A percentile compares a stretch with the other conserved stretches of the same genome.
These are phyloP conservation scores for Orius insidiosus DNA, from an alignment of 1,140 invertebrate species.

Conservation along the genomic window DNA sequence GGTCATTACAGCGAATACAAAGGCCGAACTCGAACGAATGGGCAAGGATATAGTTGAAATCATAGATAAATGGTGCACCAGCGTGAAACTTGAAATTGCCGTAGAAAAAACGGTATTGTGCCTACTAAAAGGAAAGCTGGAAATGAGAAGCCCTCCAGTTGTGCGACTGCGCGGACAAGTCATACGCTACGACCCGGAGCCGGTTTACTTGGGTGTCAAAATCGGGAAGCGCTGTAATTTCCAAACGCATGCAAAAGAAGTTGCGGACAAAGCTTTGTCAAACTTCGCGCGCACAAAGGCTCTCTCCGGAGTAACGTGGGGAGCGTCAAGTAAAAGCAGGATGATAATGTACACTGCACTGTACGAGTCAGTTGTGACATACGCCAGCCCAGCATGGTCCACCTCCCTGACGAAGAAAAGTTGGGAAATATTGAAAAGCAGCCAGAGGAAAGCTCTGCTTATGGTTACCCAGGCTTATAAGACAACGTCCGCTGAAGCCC, in stretches of 20 bases:
- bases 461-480: conserved; percentile 16
- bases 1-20: not conserved
- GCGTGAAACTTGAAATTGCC: not conserved
- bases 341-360: conserved; percentile 17
- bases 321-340: conserved; percentile 7
- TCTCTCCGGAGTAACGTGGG: conserved; percentile 10
- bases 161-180: not conserved
- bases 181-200: not conserved
- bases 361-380: conserved; percentile 18
- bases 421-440: conserved; percentile 14
- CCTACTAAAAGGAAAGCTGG: conserved; percentile 13
- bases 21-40: conserved; percentile 7
- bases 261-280: not conserved
- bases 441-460: conserved; percentile 16
- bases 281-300: not conserved
- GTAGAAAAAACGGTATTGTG: conserved; percentile 18
- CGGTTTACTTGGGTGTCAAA: conserved; percentile 2
- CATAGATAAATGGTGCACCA: not conserved
- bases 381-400: conserved; percentile 19
- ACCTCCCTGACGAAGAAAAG: conserved; percentile 11
- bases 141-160: not conserved
- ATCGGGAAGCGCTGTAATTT: not conserved
- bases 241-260: not conserved
- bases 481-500: conserved; percentile 16
- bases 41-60: not conserved